phyloP scores from a whole-genome alignment of 2,797 vertebrate genomes.

The Smutsia gigantea region DNA sequence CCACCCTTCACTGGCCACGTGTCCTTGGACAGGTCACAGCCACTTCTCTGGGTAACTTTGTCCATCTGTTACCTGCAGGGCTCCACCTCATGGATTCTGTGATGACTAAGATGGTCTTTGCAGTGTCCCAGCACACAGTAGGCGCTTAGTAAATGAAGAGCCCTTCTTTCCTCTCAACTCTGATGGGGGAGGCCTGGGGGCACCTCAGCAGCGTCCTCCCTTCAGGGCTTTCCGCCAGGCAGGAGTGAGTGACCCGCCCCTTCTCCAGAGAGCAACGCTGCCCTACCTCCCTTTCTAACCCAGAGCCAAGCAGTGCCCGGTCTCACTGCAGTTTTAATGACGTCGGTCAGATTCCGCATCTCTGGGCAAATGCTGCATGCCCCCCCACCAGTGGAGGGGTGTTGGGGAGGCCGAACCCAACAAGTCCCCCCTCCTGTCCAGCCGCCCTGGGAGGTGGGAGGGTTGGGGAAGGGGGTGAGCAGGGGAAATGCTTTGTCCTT shows the following conservation, averaged over 20 bases:
- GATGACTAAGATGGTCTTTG: background rate
- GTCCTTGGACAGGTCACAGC: slow-evolving; percentile 14
- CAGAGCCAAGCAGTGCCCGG: background rate
- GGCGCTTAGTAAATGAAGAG: slow-evolving; percentile 73
- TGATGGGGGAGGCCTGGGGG: background rate
- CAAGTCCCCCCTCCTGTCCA: background rate
- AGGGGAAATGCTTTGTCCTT: background rate
- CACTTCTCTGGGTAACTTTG: slow-evolving; percentile 41
- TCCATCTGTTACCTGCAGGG: slow-evolving; percentile 15
- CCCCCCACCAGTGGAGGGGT: background rate
- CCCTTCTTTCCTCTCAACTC: slow-evolving; percentile 59
- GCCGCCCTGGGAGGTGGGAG: background rate
- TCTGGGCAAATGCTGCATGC: slow-evolving; percentile 17
- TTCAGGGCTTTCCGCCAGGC: background rate
- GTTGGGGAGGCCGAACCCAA: background rate
- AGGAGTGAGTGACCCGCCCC: background rate
- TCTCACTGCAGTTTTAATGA: slow-evolving; percentile 9
- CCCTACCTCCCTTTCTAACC: background rate
- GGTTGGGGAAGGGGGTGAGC: background rate
- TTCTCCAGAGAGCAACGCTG: background rate
- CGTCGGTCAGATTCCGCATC: background rate
- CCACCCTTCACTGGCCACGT: background rate
- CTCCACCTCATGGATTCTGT: slow-evolving; percentile 43
- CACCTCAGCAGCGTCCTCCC: background rate
- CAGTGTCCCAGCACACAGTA: slow-evolving; percentile 74